Conservation (phyloP, 2,888 invertebrate species). For the Limnephilus rhombicus region DNA sequence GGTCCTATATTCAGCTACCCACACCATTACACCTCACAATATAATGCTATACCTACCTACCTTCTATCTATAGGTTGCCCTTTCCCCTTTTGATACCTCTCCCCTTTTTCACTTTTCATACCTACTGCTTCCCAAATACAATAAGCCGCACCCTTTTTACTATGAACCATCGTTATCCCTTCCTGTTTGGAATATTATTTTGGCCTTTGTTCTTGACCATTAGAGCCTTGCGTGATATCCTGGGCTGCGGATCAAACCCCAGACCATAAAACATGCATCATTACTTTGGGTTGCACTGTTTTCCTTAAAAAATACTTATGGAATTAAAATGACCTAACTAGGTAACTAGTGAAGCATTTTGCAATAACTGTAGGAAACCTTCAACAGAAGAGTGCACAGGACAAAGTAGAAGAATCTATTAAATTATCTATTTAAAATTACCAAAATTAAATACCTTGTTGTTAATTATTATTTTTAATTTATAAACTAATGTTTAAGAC, state of each 20-base stretch:
- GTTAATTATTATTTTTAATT: too few relatives aligned
- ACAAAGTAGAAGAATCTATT: too few relatives aligned
- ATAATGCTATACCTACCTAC: not conserved
- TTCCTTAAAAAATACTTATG: not conserved
- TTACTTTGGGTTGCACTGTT: not conserved
- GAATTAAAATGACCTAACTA: not conserved
- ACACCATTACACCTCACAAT: not conserved
- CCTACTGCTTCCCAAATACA: slow-evolving; percentile 23
- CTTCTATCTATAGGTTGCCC: not conserved
- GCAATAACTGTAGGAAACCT: too few relatives aligned
- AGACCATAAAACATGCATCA: not conserved
- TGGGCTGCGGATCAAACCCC: not conserved
- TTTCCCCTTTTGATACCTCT: slow-evolving; percentile 9
- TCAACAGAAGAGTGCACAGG: too few relatives aligned
- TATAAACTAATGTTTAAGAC: too few relatives aligned
- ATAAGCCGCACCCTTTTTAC: slow-evolving; percentile 16
- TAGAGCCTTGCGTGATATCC: not conserved
- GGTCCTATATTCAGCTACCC: slow-evolving; percentile 21
- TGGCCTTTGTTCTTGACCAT: slow-evolving; percentile 18
- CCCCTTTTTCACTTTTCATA: slow-evolving; percentile 4
- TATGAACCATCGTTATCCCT: slow-evolving; percentile 43
- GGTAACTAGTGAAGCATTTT: too few relatives aligned
- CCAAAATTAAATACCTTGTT: too few relatives aligned
- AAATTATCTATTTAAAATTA: too few relatives aligned
- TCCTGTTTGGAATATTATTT: slow-evolving; percentile 37